Evolutionary conservation across 2,113 vertebrate genomes (phyloP).

Genomic region (Narcine bancroftii): DNA sequence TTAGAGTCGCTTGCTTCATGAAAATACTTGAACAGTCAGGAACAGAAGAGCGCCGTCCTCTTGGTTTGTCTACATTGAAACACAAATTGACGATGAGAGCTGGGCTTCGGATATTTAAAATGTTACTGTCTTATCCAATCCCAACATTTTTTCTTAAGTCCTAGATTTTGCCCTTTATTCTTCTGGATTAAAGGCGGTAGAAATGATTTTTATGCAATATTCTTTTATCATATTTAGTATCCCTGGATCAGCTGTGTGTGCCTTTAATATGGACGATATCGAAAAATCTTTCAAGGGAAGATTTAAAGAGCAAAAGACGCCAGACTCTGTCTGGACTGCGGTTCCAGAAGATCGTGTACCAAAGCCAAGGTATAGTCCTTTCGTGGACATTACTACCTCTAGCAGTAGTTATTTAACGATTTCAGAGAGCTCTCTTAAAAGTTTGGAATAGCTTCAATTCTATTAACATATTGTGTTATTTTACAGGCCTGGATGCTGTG

Average conservation of each 20-base stretch:
- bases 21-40: too few relatives aligned
- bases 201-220: too few relatives aligned
- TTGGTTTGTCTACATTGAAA: not conserved
- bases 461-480: constrained; percentile 46
- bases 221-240: constrained; percentile 63
- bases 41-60: not conserved
- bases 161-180: not conserved
- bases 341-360: constrained; percentile 91
- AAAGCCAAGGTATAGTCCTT: constrained; percentile 71
- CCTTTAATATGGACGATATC: constrained; percentile 93
- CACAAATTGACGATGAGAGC: not conserved
- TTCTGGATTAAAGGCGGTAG: not conserved
- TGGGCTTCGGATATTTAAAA: not conserved
- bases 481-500: constrained; percentile 87
- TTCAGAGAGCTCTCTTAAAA: not conserved
- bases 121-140: too few relatives aligned
- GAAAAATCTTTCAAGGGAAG: constrained; percentile 86
- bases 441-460: not conserved
- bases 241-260: constrained; percentile 91
- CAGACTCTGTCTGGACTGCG: constrained; percentile 94
- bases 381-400: not conserved
- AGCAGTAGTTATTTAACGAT: not conserved
- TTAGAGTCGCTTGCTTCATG: too few relatives aligned
- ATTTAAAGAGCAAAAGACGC: constrained; percentile 94
- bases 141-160: not conserved